Base-by-base conservation (phyloP, 2,113 vertebrate species). In the Anolis sagrei region DNA sequence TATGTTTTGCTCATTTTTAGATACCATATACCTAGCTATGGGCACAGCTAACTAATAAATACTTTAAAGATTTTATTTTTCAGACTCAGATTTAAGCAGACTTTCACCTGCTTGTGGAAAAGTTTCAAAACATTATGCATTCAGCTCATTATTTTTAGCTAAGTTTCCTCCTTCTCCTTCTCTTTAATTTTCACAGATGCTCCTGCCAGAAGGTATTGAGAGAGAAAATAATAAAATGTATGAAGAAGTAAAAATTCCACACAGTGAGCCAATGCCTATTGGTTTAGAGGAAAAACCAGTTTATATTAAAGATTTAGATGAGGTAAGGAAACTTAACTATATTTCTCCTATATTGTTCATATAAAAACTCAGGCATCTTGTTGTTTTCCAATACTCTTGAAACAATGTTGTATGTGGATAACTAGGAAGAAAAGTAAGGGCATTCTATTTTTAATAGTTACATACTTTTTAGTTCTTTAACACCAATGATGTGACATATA, bases 211-310 rank as follows among this genome's bases (percentile, higher is more conserved):
- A 92, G 96, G 97, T 82, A 98, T 99, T 91, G 96, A 95, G 90
- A 97, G 98, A 94, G 98, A 99, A 39, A 98, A 98, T 94, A 97
- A 91, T 83, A 99, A 99, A 95, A 97, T 99, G 94, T 99, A 96
- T 89, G 99, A 99, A 95, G 98, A 99, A 95, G 97, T 99, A 75
- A 97, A 96, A 89, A 99, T 99, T 85, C 98, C 98, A 11, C 96
- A 97, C 69, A 98, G 94, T 64, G 97, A 98, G 48, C 97, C 98
- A 89, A 98, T 99, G 98, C 96, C 98, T 72, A 29, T 97, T 82
- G 97, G 98, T 75, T 96, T 98, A 91, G 97, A 98, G 88, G 98
- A 99, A 94, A 99, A 99, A 82, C 96, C 97, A 7, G 91, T 99
- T 93, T 98, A 96, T 94, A 97, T 99, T 92, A 96, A 97, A 78